Conservation (phyloP, 92 coral and sea anemone genomes). For the Parazoanthus darwini region DNA sequence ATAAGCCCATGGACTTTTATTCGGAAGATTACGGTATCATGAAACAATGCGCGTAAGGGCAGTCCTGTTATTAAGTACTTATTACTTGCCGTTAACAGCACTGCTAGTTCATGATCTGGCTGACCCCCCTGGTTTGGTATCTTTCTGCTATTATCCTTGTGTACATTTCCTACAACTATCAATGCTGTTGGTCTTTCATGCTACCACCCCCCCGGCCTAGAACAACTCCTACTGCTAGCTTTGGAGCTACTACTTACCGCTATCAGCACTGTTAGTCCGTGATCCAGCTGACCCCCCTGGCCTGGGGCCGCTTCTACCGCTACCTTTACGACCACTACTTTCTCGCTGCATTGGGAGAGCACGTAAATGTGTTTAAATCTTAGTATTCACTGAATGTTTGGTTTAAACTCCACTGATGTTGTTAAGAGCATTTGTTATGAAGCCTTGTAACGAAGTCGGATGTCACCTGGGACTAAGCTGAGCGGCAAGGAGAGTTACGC, state of each 20-base stretch:
- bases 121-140: conserved; percentile 79
- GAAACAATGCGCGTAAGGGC: no score
- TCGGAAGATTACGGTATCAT: no score
- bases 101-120: conserved; percentile 84
- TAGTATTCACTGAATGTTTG: neutral
- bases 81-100: conserved; percentile 84
- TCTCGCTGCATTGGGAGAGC: conserved; percentile 59
- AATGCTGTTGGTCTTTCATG: no score
- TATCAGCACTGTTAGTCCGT: conserved; percentile 90
- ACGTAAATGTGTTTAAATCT: neutral
- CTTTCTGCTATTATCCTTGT: conserved; percentile 84
- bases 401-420: neutral
- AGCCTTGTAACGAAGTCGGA: no score
- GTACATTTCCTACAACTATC: conserved; percentile 67
- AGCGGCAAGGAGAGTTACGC: neutral
- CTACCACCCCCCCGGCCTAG: no score
- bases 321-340: conserved; percentile 86
- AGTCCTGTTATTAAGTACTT: no score
- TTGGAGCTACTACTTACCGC: conserved; percentile 64
- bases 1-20: no score
- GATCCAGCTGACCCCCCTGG: conserved; percentile 89
- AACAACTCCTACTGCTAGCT: neutral
- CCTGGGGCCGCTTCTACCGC: conserved; percentile 83
- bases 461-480: no score
- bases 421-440: no score